Percentiles rank a stretch among this genome's conserved stretches.
These are phyloP conservation scores for Danaus plexippus DNA, from an alignment of 1,140 invertebrate species.

Conservation along the genomic window DNA sequence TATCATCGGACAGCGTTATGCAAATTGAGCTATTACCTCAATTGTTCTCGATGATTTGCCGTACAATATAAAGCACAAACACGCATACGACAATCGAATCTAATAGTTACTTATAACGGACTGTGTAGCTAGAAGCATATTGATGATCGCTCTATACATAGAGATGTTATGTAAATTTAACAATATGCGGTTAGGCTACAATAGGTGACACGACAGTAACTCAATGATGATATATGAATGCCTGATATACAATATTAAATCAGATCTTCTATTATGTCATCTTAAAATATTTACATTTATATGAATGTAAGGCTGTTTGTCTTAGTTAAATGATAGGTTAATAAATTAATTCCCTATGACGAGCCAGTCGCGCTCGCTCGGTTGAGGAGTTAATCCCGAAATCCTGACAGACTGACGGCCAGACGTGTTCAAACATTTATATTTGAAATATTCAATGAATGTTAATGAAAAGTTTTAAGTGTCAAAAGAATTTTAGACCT, in stretches of 20 bases:
- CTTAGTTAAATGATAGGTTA: constrained; percentile 2
- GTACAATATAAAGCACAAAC: not conserved
- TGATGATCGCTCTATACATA: too few relatives aligned
- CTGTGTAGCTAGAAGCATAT: not conserved
- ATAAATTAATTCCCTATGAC: constrained; percentile 13
- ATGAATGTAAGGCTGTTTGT: too few relatives aligned
- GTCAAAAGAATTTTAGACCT: not conserved
- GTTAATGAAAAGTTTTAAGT: constrained; percentile 1
- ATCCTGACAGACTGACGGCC: constrained; percentile 29
- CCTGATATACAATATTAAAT: too few relatives aligned
- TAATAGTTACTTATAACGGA: not conserved
- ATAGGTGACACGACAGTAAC: too few relatives aligned
- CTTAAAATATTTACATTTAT: too few relatives aligned
- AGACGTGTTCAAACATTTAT: constrained; percentile 2
- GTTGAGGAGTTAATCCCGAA: constrained; percentile 38
- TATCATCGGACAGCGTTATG: constrained; percentile 15
- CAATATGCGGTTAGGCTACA: too few relatives aligned
- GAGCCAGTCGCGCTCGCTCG: constrained; percentile 5
- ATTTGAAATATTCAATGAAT: constrained; percentile 6
- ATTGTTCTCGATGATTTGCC: constrained; percentile 17
- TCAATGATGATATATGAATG: too few relatives aligned
- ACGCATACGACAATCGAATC: too few relatives aligned
- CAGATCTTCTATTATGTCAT: too few relatives aligned
- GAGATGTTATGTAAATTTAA: too few relatives aligned
- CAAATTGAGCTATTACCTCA: constrained; percentile 17